These are phyloP conservation scores for Ianthella basta DNA, from an alignment of 37 sponge, comb jelly and placozoan genomes.

Conservation along the genomic window DNA sequence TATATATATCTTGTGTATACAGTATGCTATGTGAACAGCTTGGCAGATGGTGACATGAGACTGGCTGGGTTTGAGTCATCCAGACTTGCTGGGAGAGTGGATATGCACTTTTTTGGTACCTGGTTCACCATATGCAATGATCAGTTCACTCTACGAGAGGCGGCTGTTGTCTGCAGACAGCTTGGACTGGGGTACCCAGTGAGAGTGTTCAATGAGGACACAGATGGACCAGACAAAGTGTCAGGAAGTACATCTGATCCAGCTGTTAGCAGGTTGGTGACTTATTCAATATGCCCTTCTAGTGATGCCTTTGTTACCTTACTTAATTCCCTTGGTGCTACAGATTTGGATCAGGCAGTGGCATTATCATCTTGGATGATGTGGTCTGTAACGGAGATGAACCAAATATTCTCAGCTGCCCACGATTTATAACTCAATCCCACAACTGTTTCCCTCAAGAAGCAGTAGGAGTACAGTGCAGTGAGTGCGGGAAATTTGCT, in stretches of 20 bases:
- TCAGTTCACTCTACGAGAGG: neutral
- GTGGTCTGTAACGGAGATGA: neutral
- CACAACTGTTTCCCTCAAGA: neutral
- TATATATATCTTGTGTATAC: no score
- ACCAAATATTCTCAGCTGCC: neutral
- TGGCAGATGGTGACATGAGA: conserved; percentile 3
- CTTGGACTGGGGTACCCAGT: conserved; percentile 26
- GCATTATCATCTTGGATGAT: neutral
- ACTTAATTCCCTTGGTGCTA: neutral
- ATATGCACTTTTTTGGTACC: neutral
- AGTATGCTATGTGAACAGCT: neutral
- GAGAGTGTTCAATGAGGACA: neutral
- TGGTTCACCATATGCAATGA: conserved; percentile 20
- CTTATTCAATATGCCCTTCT: neutral
- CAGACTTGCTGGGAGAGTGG: conserved; percentile 8
- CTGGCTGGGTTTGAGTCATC: conserved; percentile 24
- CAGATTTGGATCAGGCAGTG: neutral
- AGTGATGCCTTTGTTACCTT: neutral
- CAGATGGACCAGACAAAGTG: neutral
- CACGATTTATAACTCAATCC: neutral
- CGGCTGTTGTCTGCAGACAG: conserved; percentile 26
- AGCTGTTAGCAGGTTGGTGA: neutral
- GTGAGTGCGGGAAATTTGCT: no score
- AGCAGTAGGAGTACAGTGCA: conserved; percentile 15
- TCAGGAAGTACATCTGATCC: neutral